Conservation (phyloP, 2,888 invertebrate species). For the Busseola fusca region DNA sequence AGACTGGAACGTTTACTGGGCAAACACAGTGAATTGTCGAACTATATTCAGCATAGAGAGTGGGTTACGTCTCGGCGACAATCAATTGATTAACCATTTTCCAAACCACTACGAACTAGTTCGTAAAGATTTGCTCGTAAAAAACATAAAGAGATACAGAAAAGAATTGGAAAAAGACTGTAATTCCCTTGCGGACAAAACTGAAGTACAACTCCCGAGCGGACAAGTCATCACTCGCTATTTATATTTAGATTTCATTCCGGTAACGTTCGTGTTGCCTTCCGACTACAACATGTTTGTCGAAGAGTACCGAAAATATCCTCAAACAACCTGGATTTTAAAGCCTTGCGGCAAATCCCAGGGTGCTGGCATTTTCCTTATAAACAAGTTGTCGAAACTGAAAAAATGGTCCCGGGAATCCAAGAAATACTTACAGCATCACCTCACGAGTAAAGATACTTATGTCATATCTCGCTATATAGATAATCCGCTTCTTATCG, state of each 20-base stretch:
- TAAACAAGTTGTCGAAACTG: slow-evolving; percentile 97
- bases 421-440: slow-evolving; percentile 94
- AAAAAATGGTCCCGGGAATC: slow-evolving; percentile 96
- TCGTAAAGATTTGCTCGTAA: slow-evolving; percentile 97
- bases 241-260: slow-evolving; percentile 96
- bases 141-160: slow-evolving; percentile 97
- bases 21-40: slow-evolving; percentile 95
- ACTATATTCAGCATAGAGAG: slow-evolving; percentile 91
- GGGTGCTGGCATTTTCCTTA: slow-evolving; percentile 97
- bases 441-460: slow-evolving; percentile 93
- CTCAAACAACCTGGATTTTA: slow-evolving; percentile 98
- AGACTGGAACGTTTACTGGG: slow-evolving; percentile 99
- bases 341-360: slow-evolving; percentile 98
- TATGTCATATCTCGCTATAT: slow-evolving; percentile 98
- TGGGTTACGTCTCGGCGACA: slow-evolving; percentile 90
- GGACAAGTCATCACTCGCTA: slow-evolving; percentile 92
- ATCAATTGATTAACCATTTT: slow-evolving; percentile 98
- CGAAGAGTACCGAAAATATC: slow-evolving; percentile 97
- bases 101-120: slow-evolving; percentile 98
- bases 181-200: slow-evolving; percentile 94
- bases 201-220: slow-evolving; percentile 78
- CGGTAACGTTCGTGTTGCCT: slow-evolving; percentile 97
- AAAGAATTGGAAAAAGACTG: slow-evolving; percentile 97
- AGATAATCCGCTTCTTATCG: slow-evolving; percentile 97
- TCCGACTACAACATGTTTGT: slow-evolving; percentile 98